Base-by-base conservation (phyloP, 2,797 vertebrate species). In the Crocidura indochinensis region DNA sequence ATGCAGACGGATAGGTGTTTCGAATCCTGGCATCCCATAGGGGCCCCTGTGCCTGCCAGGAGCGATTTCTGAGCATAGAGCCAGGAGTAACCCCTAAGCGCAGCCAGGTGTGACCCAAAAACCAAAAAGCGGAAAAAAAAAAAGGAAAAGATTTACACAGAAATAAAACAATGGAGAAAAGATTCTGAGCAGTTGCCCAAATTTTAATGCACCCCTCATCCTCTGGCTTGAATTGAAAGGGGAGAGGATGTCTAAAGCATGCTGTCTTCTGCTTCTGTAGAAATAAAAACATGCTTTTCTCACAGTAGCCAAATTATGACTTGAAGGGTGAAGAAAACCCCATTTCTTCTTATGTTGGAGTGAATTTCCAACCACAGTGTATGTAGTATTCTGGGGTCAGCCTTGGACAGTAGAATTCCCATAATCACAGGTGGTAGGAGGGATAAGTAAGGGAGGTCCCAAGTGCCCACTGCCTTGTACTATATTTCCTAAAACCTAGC, bases 121-220 rank as follows among this genome's bases (percentile, higher is more conserved):
- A n/a, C n/a, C n/a, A n/a, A n/a, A n/a, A n/a, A n/a, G n/a, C n/a
- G n/a, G n/a, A n/a, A n/a, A n/a, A n/a, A n/a, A n/a, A 29, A 6
- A 46, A 73, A 82, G 68, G 78, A 79, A 92, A 79, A 80, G 87
- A 79, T 19, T 20, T 11, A 10, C 3, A 38, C 17, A 24, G 87
- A 75, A 68, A 73, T 27, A 12, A 69, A 82, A 47, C 60, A 76
- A 38, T 8, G 6, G n/a, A 51, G 87, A 68, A 88, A 60, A 47
- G 76, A 9, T 27, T 85, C 87, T 79, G 80, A 19, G 6, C 1
- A 38, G 47, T 22, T 19, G 72, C 38, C 68, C 60, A 10, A 44
- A 51, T 14, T 53, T 12, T 46, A n/a, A 65, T 49, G 17, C 64
- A 12, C 10, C 20, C 56, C 80, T 64, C 56, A 51, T 12, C n/a